These are phyloP conservation scores for Ctenoplectra terminalis DNA, from an alignment of 1,140 invertebrate genomes.

Conservation along the genomic window DNA sequence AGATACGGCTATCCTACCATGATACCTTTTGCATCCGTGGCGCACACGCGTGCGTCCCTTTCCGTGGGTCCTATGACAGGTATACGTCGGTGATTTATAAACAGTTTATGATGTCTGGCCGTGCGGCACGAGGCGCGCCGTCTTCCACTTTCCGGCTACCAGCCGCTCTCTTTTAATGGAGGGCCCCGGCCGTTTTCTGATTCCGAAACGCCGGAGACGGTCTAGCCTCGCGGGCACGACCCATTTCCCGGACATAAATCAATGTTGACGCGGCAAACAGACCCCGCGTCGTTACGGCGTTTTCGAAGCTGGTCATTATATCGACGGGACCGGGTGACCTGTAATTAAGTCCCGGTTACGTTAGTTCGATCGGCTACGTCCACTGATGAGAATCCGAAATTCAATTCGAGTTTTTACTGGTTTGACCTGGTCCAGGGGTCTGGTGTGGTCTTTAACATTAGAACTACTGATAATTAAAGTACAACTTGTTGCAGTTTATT, in stretches of 20 bases:
- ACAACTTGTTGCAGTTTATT: too few relatives aligned
- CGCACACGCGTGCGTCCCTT: constrained; percentile 33
- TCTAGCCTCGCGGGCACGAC: constrained; percentile 79
- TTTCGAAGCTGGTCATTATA: constrained; percentile 79
- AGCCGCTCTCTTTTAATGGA: constrained; percentile 64
- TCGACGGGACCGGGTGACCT: constrained; percentile 71
- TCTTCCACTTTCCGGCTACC: constrained; percentile 57
- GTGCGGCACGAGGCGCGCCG: constrained; percentile 27
- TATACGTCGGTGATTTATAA: constrained; percentile 65
- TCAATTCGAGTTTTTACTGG: constrained; percentile 50
- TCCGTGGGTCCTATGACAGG: constrained; percentile 55
- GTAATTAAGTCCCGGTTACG: constrained; percentile 77
- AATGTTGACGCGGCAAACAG: constrained; percentile 73
- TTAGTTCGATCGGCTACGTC: constrained; percentile 72
- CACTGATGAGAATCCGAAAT: constrained; percentile 78
- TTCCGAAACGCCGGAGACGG: constrained; percentile 68
- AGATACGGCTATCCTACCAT: constrained; percentile 58
- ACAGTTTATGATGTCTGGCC: constrained; percentile 61
- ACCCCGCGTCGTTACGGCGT: constrained; percentile 72
- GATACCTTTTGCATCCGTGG: constrained; percentile 49
- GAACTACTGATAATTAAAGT: too few relatives aligned
- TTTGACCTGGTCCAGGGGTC: too few relatives aligned
- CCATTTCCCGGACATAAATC: constrained; percentile 83
- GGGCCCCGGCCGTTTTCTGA: constrained; percentile 71
- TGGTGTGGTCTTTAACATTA: too few relatives aligned